Conservation (phyloP, 2,888 invertebrate species). For the Epinotia bilunana region DNA sequence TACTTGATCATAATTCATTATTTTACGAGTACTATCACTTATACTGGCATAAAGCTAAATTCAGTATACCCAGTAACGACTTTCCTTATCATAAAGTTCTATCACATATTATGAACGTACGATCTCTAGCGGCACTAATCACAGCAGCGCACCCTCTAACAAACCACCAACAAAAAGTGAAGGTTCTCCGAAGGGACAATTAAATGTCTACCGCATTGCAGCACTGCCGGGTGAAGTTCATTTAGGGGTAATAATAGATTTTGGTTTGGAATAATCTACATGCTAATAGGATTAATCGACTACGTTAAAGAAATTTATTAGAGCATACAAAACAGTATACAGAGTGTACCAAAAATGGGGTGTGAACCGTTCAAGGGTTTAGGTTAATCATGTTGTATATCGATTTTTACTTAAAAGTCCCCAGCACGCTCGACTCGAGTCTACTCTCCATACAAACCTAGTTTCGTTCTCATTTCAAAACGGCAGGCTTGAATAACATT, state of each 20-base stretch:
- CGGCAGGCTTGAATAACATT: too few relatives aligned
- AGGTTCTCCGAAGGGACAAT: slow-evolving; percentile 35
- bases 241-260: neutral
- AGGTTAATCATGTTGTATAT: too few relatives aligned
- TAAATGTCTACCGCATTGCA: slow-evolving; percentile 34
- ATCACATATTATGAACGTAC: neutral
- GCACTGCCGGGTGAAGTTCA: neutral
- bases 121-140: slow-evolving; percentile 28
- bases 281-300: neutral
- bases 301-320: too few relatives aligned
- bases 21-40: neutral
- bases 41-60: neutral
- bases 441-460: too few relatives aligned
- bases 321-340: too few relatives aligned
- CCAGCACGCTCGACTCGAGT: too few relatives aligned
- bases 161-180: slow-evolving; percentile 28
- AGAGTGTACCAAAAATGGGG: too few relatives aligned
- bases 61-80: neutral
- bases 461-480: too few relatives aligned
- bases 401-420: too few relatives aligned
- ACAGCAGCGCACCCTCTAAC: slow-evolving; percentile 7
- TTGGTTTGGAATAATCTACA: neutral
- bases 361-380: too few relatives aligned
- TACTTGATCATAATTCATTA: neutral
- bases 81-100: neutral